Evolutionary conservation across 2,113 vertebrate genomes (phyloP), one percentile per base, ranked within the genome.

Genomic region (Cairina moschata): DNA sequence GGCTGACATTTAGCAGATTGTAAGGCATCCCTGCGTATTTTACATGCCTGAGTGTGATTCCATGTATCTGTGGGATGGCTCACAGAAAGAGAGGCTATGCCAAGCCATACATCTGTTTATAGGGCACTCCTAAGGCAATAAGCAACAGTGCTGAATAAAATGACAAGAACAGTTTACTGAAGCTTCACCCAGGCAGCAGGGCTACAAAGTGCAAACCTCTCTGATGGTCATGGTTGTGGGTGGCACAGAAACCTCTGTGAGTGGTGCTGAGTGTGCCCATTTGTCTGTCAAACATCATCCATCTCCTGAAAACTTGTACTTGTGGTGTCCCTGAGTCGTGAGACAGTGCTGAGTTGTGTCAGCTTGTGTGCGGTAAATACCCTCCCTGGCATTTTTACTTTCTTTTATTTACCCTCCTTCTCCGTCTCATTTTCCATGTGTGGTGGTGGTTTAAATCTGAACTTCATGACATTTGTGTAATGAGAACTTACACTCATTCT

Each of bases 351-450:
- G 68, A 92, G 79, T 68, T 83, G 86, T 68, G 83, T 80, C 79
- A 15, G 67, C 97, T 50, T 40, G 67, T 95, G 93, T 96, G 93
- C 26, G 0, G 25, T 95, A 46, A 92, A 46, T 60, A 16, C 81
- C 73, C 93, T 71, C 93, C 97, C 95, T 86, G 95, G 97, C 86
- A 46, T 93, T 76, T 77, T 42, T 42, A 1, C 50, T 82, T 66
- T 22, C 69, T 69, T 94, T 94, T 56, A 26, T 79, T 82, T 75
- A 48, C 48, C 44, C 21, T 91, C 77, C 91, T 92, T 88, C 86
- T 84, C 83, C 76, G 83, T 86, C 95, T 92, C 96, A 95, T 98
- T 92, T 50, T 94, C 81, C 97, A 97, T 96, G 96, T 32, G 81
- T 97, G 95, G 54, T 92, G 96, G 95, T 97, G 93, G 83, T 95